These are phyloP conservation scores for Magallana nippona DNA, from an alignment of 2,888 invertebrate species.

Conservation along the genomic window DNA sequence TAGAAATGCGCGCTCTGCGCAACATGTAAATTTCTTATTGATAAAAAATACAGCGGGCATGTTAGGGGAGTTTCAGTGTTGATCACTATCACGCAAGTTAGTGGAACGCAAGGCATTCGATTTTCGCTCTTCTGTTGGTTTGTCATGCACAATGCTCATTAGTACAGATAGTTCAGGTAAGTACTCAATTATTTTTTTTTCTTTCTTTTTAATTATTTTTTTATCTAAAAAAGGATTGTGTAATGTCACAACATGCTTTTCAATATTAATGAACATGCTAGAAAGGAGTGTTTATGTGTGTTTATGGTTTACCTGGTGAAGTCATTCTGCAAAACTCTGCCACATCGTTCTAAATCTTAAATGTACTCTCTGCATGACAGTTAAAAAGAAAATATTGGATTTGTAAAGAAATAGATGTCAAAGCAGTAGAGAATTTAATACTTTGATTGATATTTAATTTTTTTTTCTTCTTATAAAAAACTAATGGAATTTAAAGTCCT, in stretches of 20 bases:
- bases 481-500: neutral
- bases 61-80: slow-evolving; percentile 29
- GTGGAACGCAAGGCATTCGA: slow-evolving; percentile 30
- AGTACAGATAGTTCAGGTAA: slow-evolving; percentile 32
- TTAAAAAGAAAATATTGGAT: neutral
- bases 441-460: neutral
- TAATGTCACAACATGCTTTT: neutral
- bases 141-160: slow-evolving; percentile 27
- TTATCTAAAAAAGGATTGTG: neutral
- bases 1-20: slow-evolving; percentile 33
- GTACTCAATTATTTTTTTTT: neutral
- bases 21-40: slow-evolving; percentile 35
- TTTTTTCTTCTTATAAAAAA: neutral
- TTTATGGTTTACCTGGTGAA: neutral
- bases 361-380: neutral
- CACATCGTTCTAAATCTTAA: no score
- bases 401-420: neutral
- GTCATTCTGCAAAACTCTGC: no score
- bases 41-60: slow-evolving; percentile 33
- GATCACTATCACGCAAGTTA: slow-evolving; percentile 28
- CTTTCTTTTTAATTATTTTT: neutral
- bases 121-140: neutral
- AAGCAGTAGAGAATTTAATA: neutral
- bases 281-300: neutral
- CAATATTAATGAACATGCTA: neutral